Evolutionary conservation across 2,113 vertebrate genomes (phyloP).

Genomic region (Cyphomyrus discorhynchus): DNA sequence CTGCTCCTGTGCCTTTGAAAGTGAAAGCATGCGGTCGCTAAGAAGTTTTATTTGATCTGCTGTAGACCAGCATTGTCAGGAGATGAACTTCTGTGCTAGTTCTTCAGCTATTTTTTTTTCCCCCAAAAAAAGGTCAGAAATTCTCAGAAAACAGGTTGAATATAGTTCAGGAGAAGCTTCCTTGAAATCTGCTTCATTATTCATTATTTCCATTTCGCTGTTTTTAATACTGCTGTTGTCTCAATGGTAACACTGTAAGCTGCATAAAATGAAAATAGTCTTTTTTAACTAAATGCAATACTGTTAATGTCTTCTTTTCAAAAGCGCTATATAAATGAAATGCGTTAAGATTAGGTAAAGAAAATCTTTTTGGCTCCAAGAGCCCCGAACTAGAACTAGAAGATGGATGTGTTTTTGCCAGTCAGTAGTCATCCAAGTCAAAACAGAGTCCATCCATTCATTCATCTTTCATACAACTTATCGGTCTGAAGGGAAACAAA

Average conservation of each 20-base stretch:
- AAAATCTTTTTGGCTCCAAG: not conserved
- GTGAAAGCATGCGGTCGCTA: not conserved
- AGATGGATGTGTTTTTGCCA: not conserved
- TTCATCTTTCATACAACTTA: not conserved
- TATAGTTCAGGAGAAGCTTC: not conserved
- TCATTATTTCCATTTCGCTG: not conserved
- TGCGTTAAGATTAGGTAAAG: not conserved
- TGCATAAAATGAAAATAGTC: not conserved
- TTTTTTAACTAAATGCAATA: not conserved
- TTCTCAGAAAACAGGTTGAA: not conserved
- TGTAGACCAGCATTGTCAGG: not conserved
- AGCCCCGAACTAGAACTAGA: not conserved
- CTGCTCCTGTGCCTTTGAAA: not conserved
- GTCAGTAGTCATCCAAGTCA: not conserved
- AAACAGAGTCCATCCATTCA: not conserved
- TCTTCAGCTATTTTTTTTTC: not conserved
- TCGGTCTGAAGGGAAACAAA: not conserved
- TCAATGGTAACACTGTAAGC: not conserved
- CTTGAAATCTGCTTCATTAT: not conserved
- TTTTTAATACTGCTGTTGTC: not conserved
- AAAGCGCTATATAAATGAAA: not conserved
- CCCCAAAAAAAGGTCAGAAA: not conserved
- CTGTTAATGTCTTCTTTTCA: not conserved
- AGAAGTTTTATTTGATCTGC: not conserved
- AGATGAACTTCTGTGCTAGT: not conserved